Evolutionary conservation across 2,797 vertebrate species (phyloP), one percentile per base, ranked within the genome.

Genomic region (Phataginus tetradactyla): DNA sequence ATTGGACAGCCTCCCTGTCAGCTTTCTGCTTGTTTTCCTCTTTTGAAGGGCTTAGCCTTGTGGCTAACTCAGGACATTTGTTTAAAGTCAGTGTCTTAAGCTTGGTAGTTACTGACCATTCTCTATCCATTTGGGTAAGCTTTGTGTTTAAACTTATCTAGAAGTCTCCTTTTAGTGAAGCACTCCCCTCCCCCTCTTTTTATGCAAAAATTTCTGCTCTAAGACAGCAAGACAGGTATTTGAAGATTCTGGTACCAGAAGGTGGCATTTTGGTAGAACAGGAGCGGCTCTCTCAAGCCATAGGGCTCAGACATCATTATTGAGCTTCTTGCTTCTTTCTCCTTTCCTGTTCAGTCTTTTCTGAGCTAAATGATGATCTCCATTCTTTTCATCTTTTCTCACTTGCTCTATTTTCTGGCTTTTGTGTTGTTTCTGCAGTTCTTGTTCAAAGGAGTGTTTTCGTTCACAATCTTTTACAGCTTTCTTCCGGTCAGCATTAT

Each of bases 381-480:
- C 78, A 0, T 74, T 86, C 72, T 57, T 95, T 94, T 96, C 23
- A 75, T 95, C 69, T 92, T 95, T 91, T 91, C 49, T 95, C 49
- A 86, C 11, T 90, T 86, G 55, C 8, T 75, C n/a, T 83, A 2
- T 96, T 86, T 95, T 77, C 34, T 86, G 57, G 66, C 34, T 72
- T 57, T 72, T 86, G 27, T 91, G 57, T 93, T 95, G 55, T 91
- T 96, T 96, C 69, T 96, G 77, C 13, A 89, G 2, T 93, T 95
- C 51, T 74, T 96, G 27, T 64, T 96, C 93, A 94, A 94, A 96
- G 55, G 78, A 97, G 51, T 91, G 14, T 88, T 94, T 80, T 90
- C 78, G 86, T 89, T 96, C 27, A 91, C 75, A 91, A 57, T 86
- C 72, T 71, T 95, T 81, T 32, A 80, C 37, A 94, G 71, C 34